Evolutionary conservation across 1,140 invertebrate species (phyloP).

Genomic region (Atta cephalotes): DNA sequence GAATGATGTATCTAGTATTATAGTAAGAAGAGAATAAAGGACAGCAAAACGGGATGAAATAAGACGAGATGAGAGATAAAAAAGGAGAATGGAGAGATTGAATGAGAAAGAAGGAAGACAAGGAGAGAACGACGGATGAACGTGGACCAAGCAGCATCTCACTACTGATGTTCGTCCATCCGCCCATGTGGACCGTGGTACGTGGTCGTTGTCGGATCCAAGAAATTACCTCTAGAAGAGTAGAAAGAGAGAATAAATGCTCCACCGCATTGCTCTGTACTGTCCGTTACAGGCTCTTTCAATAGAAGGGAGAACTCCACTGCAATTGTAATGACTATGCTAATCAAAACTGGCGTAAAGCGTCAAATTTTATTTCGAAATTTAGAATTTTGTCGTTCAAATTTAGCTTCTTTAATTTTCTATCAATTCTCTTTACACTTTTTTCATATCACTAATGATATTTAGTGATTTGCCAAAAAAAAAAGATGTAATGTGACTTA

Average conservation of each 20-base stretch:
- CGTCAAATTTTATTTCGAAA: slow-evolving; percentile 67
- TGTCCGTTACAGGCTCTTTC: slow-evolving; percentile 69
- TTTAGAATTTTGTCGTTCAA: slow-evolving; percentile 39
- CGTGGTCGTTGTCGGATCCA: slow-evolving; percentile 40
- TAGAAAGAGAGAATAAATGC: slow-evolving; percentile 35
- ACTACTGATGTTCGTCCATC: slow-evolving; percentile 76
- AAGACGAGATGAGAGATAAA: slow-evolving; percentile 61
- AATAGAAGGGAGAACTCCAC: slow-evolving; percentile 46
- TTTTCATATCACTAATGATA: background rate
- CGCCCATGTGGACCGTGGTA: slow-evolving; percentile 71
- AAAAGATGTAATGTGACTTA: background rate
- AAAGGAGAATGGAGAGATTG: slow-evolving; percentile 54
- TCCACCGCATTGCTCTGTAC: slow-evolving; percentile 37
- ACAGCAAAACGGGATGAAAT: slow-evolving; percentile 26
- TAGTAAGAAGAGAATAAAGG: background rate
- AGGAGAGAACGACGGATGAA: slow-evolving; percentile 45
- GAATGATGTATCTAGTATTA: background rate
- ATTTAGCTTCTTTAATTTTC: background rate
- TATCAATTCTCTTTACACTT: background rate
- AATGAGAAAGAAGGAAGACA: slow-evolving; percentile 23
- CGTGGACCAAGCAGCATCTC: slow-evolving; percentile 74
- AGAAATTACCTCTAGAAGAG: slow-evolving; percentile 31
- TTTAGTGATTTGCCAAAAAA: background rate
- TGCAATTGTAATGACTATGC: slow-evolving; percentile 45
- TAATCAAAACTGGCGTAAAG: slow-evolving; percentile 53